A percentile compares a stretch with the other conserved stretches of the same genome.
phyloP scores from a whole-genome alignment of 92 coral and sea anemone species.

The Heteractis magnifica region DNA sequence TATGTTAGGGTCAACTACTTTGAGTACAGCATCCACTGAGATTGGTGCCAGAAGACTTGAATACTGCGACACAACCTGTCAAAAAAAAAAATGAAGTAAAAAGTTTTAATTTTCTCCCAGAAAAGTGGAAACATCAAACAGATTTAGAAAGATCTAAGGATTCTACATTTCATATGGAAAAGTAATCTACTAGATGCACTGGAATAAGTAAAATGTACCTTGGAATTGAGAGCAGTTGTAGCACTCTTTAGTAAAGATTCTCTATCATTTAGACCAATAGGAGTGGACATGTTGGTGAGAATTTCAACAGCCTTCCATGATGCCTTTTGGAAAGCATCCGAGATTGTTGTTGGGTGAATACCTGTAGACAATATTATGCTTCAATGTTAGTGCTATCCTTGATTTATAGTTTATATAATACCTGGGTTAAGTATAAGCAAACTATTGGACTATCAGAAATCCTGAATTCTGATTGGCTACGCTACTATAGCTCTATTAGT shows the following conservation, averaged over 20 bases:
- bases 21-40: conserved; percentile 93
- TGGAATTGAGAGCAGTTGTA: conserved; percentile 89
- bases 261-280: conserved; percentile 87
- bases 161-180: background rate
- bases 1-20: conserved; percentile 87
- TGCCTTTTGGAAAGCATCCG: conserved; percentile 91
- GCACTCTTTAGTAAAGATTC: conserved; percentile 96
- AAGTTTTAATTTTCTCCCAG: background rate
- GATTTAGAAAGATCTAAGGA: no score
- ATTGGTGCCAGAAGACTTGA: conserved; percentile 91
- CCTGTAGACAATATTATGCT: conserved; percentile 40
- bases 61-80: conserved; percentile 95
- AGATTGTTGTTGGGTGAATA: conserved; percentile 92
- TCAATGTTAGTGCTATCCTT: background rate
- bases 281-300: conserved; percentile 79
- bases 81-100: background rate
- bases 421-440: no score
- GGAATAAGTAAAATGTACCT: conserved; percentile 49
- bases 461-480: no score
- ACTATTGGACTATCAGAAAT: no score
- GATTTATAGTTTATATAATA: no score
- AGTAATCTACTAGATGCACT: background rate
- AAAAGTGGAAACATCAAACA: background rate
- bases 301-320: conserved; percentile 87
- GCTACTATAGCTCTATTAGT: no score